Evolutionary conservation across 2,113 vertebrate species (phyloP), one percentile per base, ranked within the genome.

Genomic region (Indicator maculatus): DNA sequence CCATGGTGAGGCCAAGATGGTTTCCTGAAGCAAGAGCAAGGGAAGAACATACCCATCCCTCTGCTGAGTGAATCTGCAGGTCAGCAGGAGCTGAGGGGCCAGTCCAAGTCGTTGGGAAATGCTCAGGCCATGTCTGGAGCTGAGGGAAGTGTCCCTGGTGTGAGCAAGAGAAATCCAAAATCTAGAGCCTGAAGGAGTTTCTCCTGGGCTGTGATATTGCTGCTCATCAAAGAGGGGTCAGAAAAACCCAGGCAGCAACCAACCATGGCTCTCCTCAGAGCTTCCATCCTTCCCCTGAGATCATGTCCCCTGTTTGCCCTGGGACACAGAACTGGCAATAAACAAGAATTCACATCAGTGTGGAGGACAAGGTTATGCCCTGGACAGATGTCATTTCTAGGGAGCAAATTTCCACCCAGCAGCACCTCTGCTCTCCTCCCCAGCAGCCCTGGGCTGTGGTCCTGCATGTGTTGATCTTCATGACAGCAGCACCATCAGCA

Each of bases 161-260:
- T 3, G 30, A 24, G 21, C 56, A 70, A 83, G 69, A 86, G 41
- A 52, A 81, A 78, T 36, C 58, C 80, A 5, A 41, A 24, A 72
- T 65, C 26, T 2, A 1, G 31, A 4, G 2, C 55, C 58, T 52
- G 55, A 50, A 60, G 1, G 0, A 65, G 16, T 52, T 88, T 47
- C 15, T 27, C 79, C 1, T 1, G 41, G 56, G 30, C 72, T 10
- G 3, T 30, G 72, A 39, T 39, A 1, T 3, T 56, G 56, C 65
- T 72, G 59, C 53, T 96, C 88, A 81, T 78, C 33, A 12, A 24
- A 63, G 47, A 88, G 83, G 92, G 93, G 92, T 86, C 58, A 45
- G 39, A 81, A 87, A 53, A 96, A 69, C 12, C 8, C 77, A 61
- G 18, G 55, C 71, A 85, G 23, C 39, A 45, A 70, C 78, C 64